Percentiles rank a stretch among this genome's conserved stretches.
phyloP scores from a whole-genome alignment of 2,797 vertebrate species.

The Coilia nasus region DNA sequence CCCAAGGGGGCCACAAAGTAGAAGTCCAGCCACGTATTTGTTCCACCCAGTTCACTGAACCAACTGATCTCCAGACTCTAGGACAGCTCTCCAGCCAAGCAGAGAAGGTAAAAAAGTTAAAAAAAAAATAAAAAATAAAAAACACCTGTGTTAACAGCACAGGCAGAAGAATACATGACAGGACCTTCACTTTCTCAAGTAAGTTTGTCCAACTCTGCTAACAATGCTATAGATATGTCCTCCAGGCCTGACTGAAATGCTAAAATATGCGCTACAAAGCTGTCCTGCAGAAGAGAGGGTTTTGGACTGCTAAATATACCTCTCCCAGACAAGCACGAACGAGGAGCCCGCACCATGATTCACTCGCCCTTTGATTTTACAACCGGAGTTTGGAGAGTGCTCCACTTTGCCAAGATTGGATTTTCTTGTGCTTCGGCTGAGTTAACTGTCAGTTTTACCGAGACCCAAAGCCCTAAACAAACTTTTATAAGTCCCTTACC shows the following conservation, averaged over 20 bases:
- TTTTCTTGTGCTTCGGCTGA: not conserved
- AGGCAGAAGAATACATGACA: too few species aligned
- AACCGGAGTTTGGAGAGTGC: not conserved
- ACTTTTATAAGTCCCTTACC: not conserved
- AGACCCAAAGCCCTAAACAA: not conserved
- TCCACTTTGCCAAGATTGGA: not conserved
- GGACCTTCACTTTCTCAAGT: too few species aligned
- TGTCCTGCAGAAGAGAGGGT: not conserved
- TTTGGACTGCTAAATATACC: not conserved
- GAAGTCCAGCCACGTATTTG: too few species aligned
- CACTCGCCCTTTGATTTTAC: not conserved
- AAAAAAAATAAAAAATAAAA: too few species aligned
- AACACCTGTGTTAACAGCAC: too few species aligned
- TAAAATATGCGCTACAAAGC: not conserved
- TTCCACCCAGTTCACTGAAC: too few species aligned
- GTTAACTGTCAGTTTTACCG: not conserved
- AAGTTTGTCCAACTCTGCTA: too few species aligned
- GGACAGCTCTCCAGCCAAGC: too few species aligned
- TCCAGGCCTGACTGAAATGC: conserved; percentile 6
- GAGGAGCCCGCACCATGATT: not conserved
- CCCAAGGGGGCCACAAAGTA: too few species aligned
- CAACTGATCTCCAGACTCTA: too few species aligned
- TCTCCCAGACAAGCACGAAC: not conserved
- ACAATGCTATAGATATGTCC: too few species aligned
- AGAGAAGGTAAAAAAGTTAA: too few species aligned